Evolutionary conservation across 2,888 invertebrate genomes (phyloP).

Genomic region (Spatulosminthurus flaviceps): DNA sequence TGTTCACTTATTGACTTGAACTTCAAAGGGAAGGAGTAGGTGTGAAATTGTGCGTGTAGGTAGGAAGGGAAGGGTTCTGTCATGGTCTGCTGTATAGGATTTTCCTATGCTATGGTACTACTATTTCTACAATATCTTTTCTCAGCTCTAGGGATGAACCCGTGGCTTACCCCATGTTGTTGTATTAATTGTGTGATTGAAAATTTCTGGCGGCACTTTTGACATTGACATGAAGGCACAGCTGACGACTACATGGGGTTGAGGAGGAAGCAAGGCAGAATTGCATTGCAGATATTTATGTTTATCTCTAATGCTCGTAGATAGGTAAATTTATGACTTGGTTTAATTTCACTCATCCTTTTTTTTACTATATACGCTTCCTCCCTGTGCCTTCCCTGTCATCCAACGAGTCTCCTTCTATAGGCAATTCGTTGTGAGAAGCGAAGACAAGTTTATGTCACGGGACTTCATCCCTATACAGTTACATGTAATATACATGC

Average conservation of each 20-base stretch:
- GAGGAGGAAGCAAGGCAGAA: too few species aligned
- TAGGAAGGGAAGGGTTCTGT: background rate
- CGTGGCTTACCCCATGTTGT: conserved; percentile 38
- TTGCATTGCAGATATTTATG: conserved; percentile 36
- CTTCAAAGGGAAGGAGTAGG: too few species aligned
- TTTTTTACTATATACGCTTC: conserved; percentile 6
- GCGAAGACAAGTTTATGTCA: conserved; percentile 9
- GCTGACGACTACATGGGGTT: conserved; percentile 51
- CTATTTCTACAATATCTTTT: too few species aligned
- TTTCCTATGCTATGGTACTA: too few species aligned
- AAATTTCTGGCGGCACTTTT: conserved; percentile 44
- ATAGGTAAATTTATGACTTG: conserved; percentile 37
- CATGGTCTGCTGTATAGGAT: too few species aligned
- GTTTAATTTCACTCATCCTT: conserved; percentile 34
- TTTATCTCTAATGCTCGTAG: conserved; percentile 25
- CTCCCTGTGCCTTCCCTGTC: conserved; percentile 18
- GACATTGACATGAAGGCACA: conserved; percentile 57
- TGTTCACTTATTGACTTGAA: background rate
- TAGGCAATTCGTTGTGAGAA: background rate
- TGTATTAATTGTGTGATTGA: conserved; percentile 46
- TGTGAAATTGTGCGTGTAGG: background rate
- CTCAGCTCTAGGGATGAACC: too few species aligned
- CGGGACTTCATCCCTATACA: background rate
- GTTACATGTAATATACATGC: background rate
- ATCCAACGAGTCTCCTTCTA: conserved; percentile 11